Percentiles rank a stretch among this genome's conserved stretches.
Evolutionary conservation across 35 echinoderm and acorn worm genomes (phyloP).

Genomic region (Lytechinus variegatus): DNA sequence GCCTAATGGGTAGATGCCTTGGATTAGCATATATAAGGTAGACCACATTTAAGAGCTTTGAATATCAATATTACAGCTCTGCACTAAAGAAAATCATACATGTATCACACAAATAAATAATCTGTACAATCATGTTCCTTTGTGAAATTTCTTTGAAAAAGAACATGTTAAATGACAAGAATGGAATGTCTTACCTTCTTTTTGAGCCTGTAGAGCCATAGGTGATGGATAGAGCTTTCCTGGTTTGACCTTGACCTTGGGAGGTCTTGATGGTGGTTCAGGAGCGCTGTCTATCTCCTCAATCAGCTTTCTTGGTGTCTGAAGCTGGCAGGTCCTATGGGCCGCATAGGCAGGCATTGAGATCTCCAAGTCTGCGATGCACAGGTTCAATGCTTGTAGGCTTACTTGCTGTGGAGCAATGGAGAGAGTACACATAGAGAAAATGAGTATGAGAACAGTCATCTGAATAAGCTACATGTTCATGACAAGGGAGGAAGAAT

Average conservation of each 20-base stretch:
- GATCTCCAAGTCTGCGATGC: slow-evolving; percentile 86
- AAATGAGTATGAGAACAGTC: no score
- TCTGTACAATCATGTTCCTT: no score
- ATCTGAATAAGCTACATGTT: no score
- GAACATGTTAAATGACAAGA: no score
- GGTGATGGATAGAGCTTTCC: slow-evolving; percentile 86
- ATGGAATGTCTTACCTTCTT: slow-evolving; percentile 45
- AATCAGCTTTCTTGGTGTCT: slow-evolving; percentile 89
- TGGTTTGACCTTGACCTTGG: slow-evolving; percentile 87
- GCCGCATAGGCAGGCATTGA: slow-evolving; percentile 89
- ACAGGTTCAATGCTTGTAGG: slow-evolving; percentile 77
- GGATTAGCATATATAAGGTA: no score
- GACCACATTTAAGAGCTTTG: no score
- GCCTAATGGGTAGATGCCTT: no score
- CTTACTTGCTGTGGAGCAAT: slow-evolving; percentile 78
- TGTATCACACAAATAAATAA: no score
- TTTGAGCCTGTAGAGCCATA: slow-evolving; percentile 67
- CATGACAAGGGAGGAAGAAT: no score
- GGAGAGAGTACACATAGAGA: not conserved
- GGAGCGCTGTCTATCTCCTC: slow-evolving; percentile 96
- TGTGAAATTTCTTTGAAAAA: no score
- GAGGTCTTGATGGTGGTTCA: slow-evolving; percentile 75
- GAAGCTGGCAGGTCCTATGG: slow-evolving; percentile 86
- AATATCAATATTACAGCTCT: no score
- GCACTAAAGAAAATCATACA: no score